Evolutionary conservation across 64 coral and sea anemone species (phyloP), one percentile per base, ranked within the genome.

Genomic region (Pachyseris speciosa): DNA sequence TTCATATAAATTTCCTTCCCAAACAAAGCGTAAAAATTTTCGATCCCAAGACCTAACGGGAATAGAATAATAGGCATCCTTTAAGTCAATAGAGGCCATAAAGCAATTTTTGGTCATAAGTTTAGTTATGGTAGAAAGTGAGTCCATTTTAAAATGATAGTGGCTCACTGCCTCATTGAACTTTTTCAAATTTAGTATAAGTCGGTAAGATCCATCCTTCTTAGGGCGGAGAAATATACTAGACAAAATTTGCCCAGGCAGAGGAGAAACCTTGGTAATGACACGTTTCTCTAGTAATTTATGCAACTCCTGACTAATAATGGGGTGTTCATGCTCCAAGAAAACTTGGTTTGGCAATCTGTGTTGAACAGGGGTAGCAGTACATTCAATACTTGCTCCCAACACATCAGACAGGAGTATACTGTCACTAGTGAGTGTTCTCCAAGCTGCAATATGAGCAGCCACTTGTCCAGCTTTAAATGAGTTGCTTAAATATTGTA

Each of bases 81-180:
- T 78, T 24, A 89, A 28, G 73, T 89, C 87, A 55, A 79, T 47
- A 31, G 87, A 67, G 6, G 87, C 53, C 72, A 89, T 89, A 41
- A 38, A 74, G 42, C 86, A 88, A 22, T 89, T 57, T 66, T 79
- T 36, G 38, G 72, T 43, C 26, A 89, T 47, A 61, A 89, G 39
- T 75, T 73, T 87, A 47, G 65, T 74, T 44, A 89, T 60, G 40
- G 72, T 79, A 47, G 24, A 67, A 26, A 89, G 72, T 39, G 71
- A 89, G 41, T 76, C 86, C 86, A 89, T 89, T 43, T 89, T 89
- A 65, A 89, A 89, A 77, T 89, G 86, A 57, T 77, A 61, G 52
- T 76, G 37, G 9, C 36, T 40, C 4, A 89, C 87, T 59, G 41
- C n/a, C 38, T 89, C 72, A 67, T 89, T 89, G 50, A 89, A 89